Evolutionary conservation across 2,797 vertebrate genomes (phyloP).

Genomic region (Gobio occitaniae): DNA sequence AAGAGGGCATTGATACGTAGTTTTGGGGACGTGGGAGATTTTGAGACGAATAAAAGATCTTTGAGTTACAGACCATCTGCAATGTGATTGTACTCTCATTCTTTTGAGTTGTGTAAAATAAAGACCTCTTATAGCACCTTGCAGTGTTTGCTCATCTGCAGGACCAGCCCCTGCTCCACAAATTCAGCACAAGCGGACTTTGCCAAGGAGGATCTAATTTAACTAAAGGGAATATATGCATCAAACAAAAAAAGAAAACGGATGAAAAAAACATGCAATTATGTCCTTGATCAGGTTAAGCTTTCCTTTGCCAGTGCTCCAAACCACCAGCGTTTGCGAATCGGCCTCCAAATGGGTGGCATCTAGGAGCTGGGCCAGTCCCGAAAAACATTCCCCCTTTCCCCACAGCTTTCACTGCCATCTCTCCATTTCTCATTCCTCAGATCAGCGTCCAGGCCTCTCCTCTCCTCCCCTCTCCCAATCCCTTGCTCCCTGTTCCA

Average conservation of each 20-base stretch:
- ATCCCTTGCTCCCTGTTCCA: slow-evolving; percentile 72
- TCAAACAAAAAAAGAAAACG: slow-evolving; percentile 77
- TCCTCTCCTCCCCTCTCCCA: slow-evolving; percentile 60
- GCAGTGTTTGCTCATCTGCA: slow-evolving; percentile 63
- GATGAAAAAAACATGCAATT: slow-evolving; percentile 80
- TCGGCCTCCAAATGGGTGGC: slow-evolving; percentile 73
- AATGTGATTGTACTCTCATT: slow-evolving; percentile 47
- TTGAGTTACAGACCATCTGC: slow-evolving; percentile 52
- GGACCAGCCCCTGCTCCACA: slow-evolving; percentile 46
- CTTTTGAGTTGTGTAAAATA: slow-evolving; percentile 48
- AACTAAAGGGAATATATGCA: slow-evolving; percentile 87
- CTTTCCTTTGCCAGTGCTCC: slow-evolving; percentile 75
- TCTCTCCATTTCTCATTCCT: slow-evolving; percentile 66
- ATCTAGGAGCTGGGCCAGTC: slow-evolving; percentile 70
- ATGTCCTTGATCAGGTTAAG: slow-evolving; percentile 82
- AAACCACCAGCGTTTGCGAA: slow-evolving; percentile 55
- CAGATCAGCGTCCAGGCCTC: slow-evolving; percentile 63
- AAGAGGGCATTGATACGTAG: slow-evolving; percentile 43
- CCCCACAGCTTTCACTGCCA: slow-evolving; percentile 53
- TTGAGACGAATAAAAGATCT: slow-evolving; percentile 46
- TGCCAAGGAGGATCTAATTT: slow-evolving; percentile 62
- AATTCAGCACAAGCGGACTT: slow-evolving; percentile 31
- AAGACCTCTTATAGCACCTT: slow-evolving; percentile 55
- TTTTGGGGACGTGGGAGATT: slow-evolving; percentile 43
- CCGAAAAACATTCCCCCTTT: slow-evolving; percentile 63